A percentile compares a stretch with the other conserved stretches of the same genome.
Evolutionary conservation across 1,140 invertebrate species (phyloP).

Genomic region (Diachasmimorpha longicaudata): DNA sequence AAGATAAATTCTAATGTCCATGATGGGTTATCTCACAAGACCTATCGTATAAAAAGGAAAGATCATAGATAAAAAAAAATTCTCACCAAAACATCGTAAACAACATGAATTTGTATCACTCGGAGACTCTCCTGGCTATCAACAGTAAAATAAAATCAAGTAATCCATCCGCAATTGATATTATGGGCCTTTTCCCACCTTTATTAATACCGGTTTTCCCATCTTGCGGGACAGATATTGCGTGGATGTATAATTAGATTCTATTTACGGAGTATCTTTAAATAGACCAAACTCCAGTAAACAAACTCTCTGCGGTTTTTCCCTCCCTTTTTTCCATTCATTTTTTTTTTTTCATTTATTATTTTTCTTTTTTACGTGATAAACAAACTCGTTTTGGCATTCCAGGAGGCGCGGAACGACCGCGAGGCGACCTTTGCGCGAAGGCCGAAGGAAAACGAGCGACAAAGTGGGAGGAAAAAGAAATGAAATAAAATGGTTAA

Average conservation of each 20-base stretch:
- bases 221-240: neutral
- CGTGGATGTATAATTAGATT: conserved; percentile 3
- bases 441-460: conserved; percentile 8
- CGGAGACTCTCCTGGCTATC: too few relatives aligned
- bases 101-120: neutral
- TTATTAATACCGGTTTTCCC: neutral
- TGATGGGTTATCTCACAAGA: neutral
- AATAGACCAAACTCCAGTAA: neutral
- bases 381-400: conserved; percentile 36
- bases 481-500: neutral
- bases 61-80: neutral
- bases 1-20: conserved; percentile 3
- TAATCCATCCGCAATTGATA: neutral
- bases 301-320: neutral
- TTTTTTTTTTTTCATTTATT: neutral
- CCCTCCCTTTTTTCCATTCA: neutral
- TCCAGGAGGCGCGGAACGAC: conserved; percentile 11
- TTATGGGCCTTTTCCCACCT: neutral
- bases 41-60: neutral
- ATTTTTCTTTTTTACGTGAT: neutral
- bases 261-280: conserved; percentile 13
- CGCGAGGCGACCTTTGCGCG: conserved; percentile 10
- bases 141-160: neutral
- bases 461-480: neutral
- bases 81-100: neutral